phyloP scores from a whole-genome alignment of 64 coral and sea anemone genomes.

The Exaiptasia diaphana region DNA sequence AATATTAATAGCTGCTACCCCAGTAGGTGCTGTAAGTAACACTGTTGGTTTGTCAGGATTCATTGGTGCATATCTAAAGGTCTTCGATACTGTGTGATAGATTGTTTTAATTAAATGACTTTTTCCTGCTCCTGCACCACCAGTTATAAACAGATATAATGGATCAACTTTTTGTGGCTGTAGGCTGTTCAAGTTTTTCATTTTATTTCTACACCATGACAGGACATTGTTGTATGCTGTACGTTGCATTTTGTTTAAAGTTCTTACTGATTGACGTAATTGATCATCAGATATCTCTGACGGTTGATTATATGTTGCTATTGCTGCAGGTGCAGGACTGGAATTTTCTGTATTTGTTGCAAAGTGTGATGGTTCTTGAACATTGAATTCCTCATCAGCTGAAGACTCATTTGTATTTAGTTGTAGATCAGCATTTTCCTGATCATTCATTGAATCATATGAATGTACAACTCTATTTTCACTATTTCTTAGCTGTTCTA shows the following conservation, averaged over 20 bases:
- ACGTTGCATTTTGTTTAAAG: conserved; percentile 5
- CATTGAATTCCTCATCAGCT: conserved; percentile 12
- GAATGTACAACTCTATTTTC: background rate
- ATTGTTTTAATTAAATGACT: conserved; percentile 45
- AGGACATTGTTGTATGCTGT: conserved; percentile 17
- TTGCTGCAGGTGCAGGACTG: background rate
- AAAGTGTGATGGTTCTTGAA: conserved; percentile 36
- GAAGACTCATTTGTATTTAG: background rate
- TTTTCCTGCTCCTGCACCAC: conserved; percentile 5
- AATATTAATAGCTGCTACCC: conserved; percentile 55
- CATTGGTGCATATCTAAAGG: conserved; percentile 18
- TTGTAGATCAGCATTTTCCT: background rate
- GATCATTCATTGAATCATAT: conserved; percentile 1
- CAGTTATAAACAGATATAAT: conserved; percentile 11
- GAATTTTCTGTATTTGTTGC: conserved; percentile 1
- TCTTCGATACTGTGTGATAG: conserved; percentile 43
- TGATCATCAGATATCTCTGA: conserved; percentile 28
- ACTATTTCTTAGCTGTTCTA: background rate
- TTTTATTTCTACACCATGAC: conserved; percentile 46
- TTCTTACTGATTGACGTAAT: conserved; percentile 16
- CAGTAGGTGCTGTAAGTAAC: conserved; percentile 34
- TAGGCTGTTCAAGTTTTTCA: conserved; percentile 12
- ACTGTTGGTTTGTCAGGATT: conserved; percentile 45
- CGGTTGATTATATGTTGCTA: conserved; percentile 24
- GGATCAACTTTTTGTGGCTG: conserved; percentile 5